Evolutionary conservation across 1,140 invertebrate genomes (phyloP).

Genomic region (Lerema accius): DNA sequence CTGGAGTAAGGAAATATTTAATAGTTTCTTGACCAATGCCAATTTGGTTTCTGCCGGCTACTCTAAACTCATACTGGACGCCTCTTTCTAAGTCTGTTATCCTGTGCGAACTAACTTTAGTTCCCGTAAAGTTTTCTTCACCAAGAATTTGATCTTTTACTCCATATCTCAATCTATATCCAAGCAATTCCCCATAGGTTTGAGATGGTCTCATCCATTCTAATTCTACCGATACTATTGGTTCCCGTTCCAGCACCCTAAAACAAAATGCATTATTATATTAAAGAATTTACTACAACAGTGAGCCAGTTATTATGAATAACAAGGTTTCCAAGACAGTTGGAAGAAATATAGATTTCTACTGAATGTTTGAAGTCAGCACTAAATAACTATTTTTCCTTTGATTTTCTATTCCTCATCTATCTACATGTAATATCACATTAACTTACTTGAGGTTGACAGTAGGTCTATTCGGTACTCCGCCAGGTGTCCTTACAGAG

Average conservation of each 20-base stretch:
- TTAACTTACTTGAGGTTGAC: conserved; percentile 90
- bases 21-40: conserved; percentile 97
- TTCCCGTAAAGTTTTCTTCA: conserved; percentile 86
- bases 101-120: conserved; percentile 84
- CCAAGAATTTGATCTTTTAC: conserved; percentile 91
- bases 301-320: too few relatives aligned
- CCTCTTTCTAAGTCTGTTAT: conserved; percentile 92
- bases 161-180: conserved; percentile 94
- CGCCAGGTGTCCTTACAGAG: conserved; percentile 94
- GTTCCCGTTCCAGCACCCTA: conserved; percentile 91
- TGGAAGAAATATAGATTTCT: too few relatives aligned
- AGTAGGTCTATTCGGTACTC: conserved; percentile 94
- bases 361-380: too few relatives aligned
- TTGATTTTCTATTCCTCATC: too few relatives aligned
- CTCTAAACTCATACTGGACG: conserved; percentile 96
- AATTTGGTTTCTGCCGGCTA: conserved; percentile 95
- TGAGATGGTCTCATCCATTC: conserved; percentile 94
- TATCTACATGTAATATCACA: too few relatives aligned
- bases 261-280: conserved; percentile 44
- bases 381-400: too few relatives aligned
- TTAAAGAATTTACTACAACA: too few relatives aligned
- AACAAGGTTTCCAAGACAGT: too few relatives aligned
- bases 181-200: conserved; percentile 93
- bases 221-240: conserved; percentile 92
- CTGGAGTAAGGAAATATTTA: conserved; percentile 94